Evolutionary conservation across 2,113 vertebrate genomes (phyloP).

Genomic region (Hassar affinis): DNA sequence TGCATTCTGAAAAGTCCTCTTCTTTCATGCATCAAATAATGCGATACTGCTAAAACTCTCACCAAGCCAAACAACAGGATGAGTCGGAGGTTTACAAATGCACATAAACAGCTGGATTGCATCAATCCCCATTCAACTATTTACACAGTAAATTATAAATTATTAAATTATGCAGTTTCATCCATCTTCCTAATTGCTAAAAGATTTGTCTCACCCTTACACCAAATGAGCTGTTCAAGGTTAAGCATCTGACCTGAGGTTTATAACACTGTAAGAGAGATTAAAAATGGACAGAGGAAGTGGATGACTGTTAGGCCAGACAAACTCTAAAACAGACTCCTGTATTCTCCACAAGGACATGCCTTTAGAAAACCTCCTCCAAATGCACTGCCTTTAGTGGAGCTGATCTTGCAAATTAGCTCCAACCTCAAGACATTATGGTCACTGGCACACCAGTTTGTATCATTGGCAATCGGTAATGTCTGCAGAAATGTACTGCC

Average conservation of each 20-base stretch:
- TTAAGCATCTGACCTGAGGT: background rate
- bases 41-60: background rate
- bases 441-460: background rate
- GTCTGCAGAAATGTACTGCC: slow-evolving; percentile 5
- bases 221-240: background rate
- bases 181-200: slow-evolving; percentile 13
- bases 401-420: slow-evolving; percentile 30
- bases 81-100: background rate
- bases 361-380: background rate
- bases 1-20: background rate
- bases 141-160: background rate
- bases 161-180: background rate
- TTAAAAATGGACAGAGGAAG: background rate
- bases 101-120: background rate
- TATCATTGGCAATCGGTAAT: background rate
- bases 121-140: background rate
- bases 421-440: background rate
- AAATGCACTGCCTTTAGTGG: slow-evolving; percentile 2
- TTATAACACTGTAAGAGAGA: background rate
- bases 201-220: background rate
- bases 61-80: background rate
- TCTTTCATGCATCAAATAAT: background rate
- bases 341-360: background rate
- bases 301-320: background rate
- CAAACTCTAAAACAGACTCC: background rate